Percentiles rank a stretch among this genome's conserved stretches.
phyloP scores from a whole-genome alignment of 1,140 invertebrate species.

The Yoshiicerus persimilis region DNA sequence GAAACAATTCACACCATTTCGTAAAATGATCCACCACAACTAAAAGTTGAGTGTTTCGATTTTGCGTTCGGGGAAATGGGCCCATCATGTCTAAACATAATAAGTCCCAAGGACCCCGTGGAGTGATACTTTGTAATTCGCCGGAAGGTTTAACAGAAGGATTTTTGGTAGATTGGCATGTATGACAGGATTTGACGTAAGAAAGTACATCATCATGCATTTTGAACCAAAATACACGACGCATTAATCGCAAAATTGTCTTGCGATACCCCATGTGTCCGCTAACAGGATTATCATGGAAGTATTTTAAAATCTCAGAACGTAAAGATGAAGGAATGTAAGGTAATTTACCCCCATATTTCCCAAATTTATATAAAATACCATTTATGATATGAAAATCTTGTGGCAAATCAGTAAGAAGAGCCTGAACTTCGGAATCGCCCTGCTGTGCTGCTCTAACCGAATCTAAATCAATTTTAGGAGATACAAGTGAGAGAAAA shows the following conservation, averaged over 20 bases:
- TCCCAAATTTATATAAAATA: neutral
- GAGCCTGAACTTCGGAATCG: neutral
- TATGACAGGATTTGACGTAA: neutral
- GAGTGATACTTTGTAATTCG: slow-evolving; percentile 56
- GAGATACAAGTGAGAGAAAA: neutral
- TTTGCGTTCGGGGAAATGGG: slow-evolving; percentile 52
- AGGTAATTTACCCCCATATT: neutral
- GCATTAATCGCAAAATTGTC: neutral
- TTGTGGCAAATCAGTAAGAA: neutral
- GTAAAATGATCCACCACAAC: slow-evolving; percentile 57
- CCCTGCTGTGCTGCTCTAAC: neutral
- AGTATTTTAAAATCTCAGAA: neutral
- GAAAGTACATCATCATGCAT: neutral
- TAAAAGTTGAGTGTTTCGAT: slow-evolving; percentile 52
- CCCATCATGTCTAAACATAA: slow-evolving; percentile 42
- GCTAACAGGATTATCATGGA: slow-evolving; percentile 14
- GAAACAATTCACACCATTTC: slow-evolving; percentile 29
- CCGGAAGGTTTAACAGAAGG: neutral
- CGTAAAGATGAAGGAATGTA: neutral
- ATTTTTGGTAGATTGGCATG: neutral
- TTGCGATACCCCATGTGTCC: slow-evolving; percentile 29
- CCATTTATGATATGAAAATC: neutral
- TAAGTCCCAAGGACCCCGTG: slow-evolving; percentile 4
- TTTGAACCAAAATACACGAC: neutral
- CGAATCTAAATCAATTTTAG: neutral